phyloP scores from a whole-genome alignment of 2,113 vertebrate species.

The Phyllostomus hastatus region DNA sequence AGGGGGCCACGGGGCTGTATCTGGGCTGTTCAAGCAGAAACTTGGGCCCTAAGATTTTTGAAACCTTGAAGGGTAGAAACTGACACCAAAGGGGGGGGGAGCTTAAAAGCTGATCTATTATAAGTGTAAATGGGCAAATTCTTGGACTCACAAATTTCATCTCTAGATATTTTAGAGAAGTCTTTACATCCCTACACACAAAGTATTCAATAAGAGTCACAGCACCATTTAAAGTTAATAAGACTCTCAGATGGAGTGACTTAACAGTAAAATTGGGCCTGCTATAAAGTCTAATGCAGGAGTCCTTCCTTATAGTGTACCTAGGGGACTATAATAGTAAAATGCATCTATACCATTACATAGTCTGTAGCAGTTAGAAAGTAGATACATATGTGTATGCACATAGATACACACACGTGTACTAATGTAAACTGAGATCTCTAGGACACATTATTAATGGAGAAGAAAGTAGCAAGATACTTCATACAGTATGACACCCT shows the following conservation, averaged over 20 bases:
- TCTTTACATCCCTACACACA: background rate
- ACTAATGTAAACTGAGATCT: background rate
- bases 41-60: background rate
- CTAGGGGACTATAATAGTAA: background rate
- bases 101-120: background rate
- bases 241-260: background rate
- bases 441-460: background rate
- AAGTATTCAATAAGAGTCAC: background rate
- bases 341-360: background rate
- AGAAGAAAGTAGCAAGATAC: background rate
- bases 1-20: background rate
- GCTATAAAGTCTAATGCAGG: background rate
- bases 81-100: background rate
- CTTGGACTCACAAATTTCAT: background rate
- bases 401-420: background rate
- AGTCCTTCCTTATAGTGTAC: background rate
- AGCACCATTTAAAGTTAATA: background rate
- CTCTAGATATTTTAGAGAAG: background rate
- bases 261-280: background rate
- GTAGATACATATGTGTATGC: background rate
- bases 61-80: background rate
- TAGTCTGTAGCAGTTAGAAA: background rate
- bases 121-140: background rate
- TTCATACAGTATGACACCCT: background rate
- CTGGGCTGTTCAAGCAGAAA: background rate